These are phyloP conservation scores for Plagodis dolabraria DNA, from an alignment of 2,888 invertebrate species.

Conservation along the genomic window DNA sequence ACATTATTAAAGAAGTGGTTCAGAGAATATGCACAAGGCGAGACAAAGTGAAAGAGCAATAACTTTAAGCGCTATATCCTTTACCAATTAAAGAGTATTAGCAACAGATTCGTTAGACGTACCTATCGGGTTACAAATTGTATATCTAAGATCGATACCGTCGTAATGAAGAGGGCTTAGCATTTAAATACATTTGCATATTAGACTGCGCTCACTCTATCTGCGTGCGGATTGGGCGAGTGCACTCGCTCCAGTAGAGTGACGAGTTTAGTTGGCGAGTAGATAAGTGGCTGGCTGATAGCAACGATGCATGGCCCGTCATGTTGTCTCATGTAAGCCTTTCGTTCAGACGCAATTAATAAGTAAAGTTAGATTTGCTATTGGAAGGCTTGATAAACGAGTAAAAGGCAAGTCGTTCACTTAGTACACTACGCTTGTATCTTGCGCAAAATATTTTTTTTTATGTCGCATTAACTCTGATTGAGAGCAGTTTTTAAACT, in stretches of 20 bases:
- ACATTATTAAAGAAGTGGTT: too few species aligned
- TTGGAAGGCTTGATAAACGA: slow-evolving; percentile 23
- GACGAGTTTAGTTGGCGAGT: slow-evolving; percentile 42
- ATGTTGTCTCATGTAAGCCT: slow-evolving; percentile 29
- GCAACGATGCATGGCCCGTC: slow-evolving; percentile 30
- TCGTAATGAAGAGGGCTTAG: slow-evolving; percentile 84
- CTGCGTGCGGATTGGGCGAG: slow-evolving; percentile 42
- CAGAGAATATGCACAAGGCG: too few species aligned
- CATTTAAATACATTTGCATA: slow-evolving; percentile 85
- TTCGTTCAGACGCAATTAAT: slow-evolving; percentile 30
- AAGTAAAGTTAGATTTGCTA: slow-evolving; percentile 29
- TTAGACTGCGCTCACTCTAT: slow-evolving; percentile 78
- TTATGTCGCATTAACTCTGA: neutral
- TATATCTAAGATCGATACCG: slow-evolving; percentile 83
- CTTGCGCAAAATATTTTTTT: neutral
- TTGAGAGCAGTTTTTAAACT: too few species aligned
- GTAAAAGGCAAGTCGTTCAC: slow-evolving; percentile 25
- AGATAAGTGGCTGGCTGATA: slow-evolving; percentile 38
- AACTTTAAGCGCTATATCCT: slow-evolving; percentile 15
- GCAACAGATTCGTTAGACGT: slow-evolving; percentile 71
- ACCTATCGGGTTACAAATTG: slow-evolving; percentile 83
- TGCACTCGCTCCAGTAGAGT: slow-evolving; percentile 36
- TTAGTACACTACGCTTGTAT: neutral
- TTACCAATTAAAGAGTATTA: slow-evolving; percentile 46
- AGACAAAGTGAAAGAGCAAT: slow-evolving; percentile 5